Evolutionary conservation across 2,113 vertebrate genomes (phyloP), one percentile per base, ranked within the genome.

Genomic region (Phyllostomus hastatus): DNA sequence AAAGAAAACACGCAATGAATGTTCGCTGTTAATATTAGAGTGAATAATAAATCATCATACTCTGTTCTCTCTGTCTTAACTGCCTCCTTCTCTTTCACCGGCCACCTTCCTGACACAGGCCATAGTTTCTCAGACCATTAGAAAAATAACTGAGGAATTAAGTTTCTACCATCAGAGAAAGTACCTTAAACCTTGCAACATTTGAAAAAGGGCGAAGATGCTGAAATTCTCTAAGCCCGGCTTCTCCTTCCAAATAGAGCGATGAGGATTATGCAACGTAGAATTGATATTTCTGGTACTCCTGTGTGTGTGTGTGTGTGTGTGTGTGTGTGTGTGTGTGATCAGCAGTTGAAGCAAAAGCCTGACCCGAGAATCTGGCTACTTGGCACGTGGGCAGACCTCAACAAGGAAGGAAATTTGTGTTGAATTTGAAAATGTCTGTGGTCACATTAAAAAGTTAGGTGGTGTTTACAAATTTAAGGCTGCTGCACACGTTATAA

Each of bases 381-480:
- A 26, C 57, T 81, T 54, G 43, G 4, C 67, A 15, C 75, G 78
- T 64, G 88, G 38, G 19, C 52, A 46, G 41, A 96, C 73, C 61
- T 95, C 76, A 85, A 7, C 41, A 52, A 95, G 33, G 35, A 86
- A 82, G 43, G 88, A 92, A 75, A 88, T 94, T 61, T 88, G 26
- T 11, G n/a, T 86, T 94, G 46, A 81, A 80, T 46, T 88, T 52
- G 78, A 93, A 92, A 91, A 93, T 52, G 69, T 92, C 73, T 94
- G 96, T 75, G 88, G 81, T 86, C 67, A 22, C 48, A 57, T 92
- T 97, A 69, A 94, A 82, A 94, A 82, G 54, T n/a, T 50, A 19
- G 70, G 35, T n/a, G 50, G 38, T 41, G 46, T 92, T 89, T 91
- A 54, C 22, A 67, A 66, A 96, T 57, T 28, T 31, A 41, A 93